Base-by-base conservation (phyloP, 2,113 vertebrate genomes). In the Spilogale gracilis region DNA sequence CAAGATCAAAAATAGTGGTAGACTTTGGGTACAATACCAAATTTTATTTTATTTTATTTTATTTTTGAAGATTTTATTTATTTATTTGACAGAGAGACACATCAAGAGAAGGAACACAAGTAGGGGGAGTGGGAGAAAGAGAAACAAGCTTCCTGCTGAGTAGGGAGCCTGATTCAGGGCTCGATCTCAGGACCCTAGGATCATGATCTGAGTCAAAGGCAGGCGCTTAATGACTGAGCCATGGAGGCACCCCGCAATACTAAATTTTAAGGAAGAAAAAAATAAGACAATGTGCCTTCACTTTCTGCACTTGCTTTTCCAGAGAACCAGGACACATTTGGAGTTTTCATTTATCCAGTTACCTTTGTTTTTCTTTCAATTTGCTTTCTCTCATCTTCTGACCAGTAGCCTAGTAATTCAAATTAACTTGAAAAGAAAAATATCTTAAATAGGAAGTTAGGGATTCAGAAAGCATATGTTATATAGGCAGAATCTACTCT, bases 391-490 rank as follows among this genome's bases (percentile, higher is more conserved):
- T 94, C 27, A 43, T 73, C 45, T 91, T 82, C 18, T 94, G 88
- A 65, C 30, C 56, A 65, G 27, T 96, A 81, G 13, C 5, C n/a
- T 91, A 95, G 45, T 90, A 82, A 96, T n/a, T 79, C 45, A 89
- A 82, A 81, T 74, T 63, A 95, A 56, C 16, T 92, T 89, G 25
- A 76, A 87, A 95, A 48, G 30, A 88, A 93, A 82, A 89, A 14
- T 9, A 32, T 87, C 69, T 87, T 91, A 85, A 92, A 80, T 71
- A 80, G 60, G 16, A 96, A 92, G 9, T 3, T 48, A 96, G 48
- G 20, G 20, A 80, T 86, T 94, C 63, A 95, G 76, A 96, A 92
- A 82, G 45, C 10, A 58, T 88, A 96, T 76, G 17, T 94, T 79
- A 17, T 30, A 58, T 10, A 71, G 50, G 45, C n/a, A 95, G 81